Conservation (phyloP, 2,797 vertebrate genomes). For the Thamnophis elegans region DNA sequence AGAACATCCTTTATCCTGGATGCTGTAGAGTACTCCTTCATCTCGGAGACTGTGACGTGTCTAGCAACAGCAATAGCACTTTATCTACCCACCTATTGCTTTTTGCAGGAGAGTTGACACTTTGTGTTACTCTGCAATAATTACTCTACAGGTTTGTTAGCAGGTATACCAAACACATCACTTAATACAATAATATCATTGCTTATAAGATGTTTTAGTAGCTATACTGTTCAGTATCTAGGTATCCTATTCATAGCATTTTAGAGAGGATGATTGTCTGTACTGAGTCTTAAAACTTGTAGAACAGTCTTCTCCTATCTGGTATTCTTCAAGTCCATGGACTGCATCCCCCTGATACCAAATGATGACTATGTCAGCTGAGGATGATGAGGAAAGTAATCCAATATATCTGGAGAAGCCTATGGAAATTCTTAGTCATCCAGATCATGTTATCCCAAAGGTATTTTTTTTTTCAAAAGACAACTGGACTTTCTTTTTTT, state of each 20-base stretch:
- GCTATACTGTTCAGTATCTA: neutral
- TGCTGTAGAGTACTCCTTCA: neutral
- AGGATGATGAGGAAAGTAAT: neutral
- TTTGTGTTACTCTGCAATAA: neutral
- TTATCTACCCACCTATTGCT: neutral
- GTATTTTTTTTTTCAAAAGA: too few relatives aligned
- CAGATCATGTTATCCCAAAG: too few relatives aligned
- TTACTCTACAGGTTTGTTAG: neutral
- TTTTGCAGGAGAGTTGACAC: neutral
- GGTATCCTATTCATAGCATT: neutral
- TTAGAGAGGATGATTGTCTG: too few relatives aligned
- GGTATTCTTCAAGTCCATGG: neutral
- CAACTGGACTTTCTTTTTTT: too few relatives aligned
- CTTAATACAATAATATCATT: neutral
- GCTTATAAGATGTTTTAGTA: neutral
- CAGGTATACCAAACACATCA: neutral
- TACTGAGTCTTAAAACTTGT: neutral
- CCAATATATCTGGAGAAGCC: neutral
- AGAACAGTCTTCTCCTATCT: neutral
- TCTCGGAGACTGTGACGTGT: neutral
- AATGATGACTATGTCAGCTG: neutral
- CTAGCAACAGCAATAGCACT: neutral
- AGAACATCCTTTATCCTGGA: too few relatives aligned
- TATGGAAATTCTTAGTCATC: too few relatives aligned
- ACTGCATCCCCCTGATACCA: neutral